Conservation (phyloP, 2,797 vertebrate genomes). For the Eospalax fontanierii region DNA sequence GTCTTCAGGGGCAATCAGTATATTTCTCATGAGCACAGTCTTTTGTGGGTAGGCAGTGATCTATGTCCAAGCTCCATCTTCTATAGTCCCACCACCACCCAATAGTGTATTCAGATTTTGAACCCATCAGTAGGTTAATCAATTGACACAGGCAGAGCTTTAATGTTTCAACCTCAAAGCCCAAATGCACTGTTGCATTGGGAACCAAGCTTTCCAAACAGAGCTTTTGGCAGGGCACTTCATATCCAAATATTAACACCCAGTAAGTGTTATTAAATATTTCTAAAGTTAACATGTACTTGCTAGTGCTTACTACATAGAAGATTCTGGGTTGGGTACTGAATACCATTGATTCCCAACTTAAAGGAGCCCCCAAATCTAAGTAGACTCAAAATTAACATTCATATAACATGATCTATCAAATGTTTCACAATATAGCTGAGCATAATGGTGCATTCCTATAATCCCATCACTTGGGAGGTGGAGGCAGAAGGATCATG, state of each 20-base stretch:
- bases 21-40: background rate
- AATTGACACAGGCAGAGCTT: background rate
- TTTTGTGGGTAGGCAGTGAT: background rate
- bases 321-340: background rate
- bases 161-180: background rate
- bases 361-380: background rate
- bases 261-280: background rate
- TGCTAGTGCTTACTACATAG: background rate
- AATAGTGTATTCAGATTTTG: background rate
- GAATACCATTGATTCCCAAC: background rate
- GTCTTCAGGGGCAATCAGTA: background rate
- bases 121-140: background rate
- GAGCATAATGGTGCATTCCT: too few relatives aligned
- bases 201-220: background rate
- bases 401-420: background rate
- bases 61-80: background rate
- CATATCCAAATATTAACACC: background rate
- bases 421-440: background rate
- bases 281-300: background rate
- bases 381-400: slow-evolving; percentile 9
- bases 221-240: background rate
- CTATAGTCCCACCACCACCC: background rate
- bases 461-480: too few relatives aligned
- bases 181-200: background rate
- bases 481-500: too few relatives aligned